Percentiles rank a stretch among this genome's conserved stretches.
Evolutionary conservation across 2,113 vertebrate genomes (phyloP).

Genomic region (Paradoxurus hermaphroditus): DNA sequence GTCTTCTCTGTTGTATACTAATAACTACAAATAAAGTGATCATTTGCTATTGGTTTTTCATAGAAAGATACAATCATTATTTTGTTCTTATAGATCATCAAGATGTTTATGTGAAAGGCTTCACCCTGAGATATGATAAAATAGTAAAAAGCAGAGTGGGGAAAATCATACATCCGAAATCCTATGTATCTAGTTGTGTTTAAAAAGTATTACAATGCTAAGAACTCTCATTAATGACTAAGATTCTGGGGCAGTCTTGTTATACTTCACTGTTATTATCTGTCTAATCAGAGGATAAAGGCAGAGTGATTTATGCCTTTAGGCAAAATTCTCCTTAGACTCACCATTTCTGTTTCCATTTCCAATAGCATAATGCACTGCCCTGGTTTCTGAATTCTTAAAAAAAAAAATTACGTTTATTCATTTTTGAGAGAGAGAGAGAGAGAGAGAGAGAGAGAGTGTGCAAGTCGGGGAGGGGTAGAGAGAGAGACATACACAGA

Average conservation of each 20-base stretch:
- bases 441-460: no score
- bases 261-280: constrained; percentile 45
- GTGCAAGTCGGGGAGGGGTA: no score
- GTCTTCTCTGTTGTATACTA: not conserved
- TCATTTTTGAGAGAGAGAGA: no score
- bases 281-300: constrained; percentile 43
- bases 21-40: not conserved
- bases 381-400: not conserved
- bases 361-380: not conserved
- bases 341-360: not conserved
- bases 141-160: not conserved
- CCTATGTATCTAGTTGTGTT: not conserved
- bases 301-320: not conserved
- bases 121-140: not conserved
- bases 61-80: not conserved
- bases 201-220: not conserved
- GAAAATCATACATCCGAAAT: not conserved
- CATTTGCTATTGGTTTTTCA: not conserved
- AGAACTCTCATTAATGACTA: not conserved
- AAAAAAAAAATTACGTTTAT: not conserved
- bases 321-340: not conserved
- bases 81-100: constrained; percentile 30
- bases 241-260: not conserved
- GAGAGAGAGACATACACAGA: no score
- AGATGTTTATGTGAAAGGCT: not conserved